These are phyloP conservation scores for Mylabris sibirica DNA, from an alignment of 2,888 invertebrate genomes.

Conservation along the genomic window DNA sequence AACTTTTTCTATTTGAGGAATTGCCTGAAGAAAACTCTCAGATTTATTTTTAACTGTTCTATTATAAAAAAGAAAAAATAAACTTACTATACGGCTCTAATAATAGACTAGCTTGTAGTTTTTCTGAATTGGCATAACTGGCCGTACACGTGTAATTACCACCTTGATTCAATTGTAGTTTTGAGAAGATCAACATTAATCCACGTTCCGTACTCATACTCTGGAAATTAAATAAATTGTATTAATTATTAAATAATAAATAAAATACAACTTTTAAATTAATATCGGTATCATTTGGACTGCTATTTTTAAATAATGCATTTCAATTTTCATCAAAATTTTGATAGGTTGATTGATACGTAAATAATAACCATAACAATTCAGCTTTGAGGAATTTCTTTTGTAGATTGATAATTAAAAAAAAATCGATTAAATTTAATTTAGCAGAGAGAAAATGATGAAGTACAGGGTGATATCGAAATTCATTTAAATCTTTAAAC, in stretches of 20 bases:
- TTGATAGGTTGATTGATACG: no score
- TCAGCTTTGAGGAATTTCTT: no score
- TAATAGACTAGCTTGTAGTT: conserved; percentile 71
- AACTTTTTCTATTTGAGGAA: neutral
- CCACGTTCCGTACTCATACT: conserved; percentile 62
- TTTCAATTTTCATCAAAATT: no score
- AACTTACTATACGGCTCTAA: conserved; percentile 77
- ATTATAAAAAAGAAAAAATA: neutral
- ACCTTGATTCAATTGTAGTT: conserved; percentile 77
- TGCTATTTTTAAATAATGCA: neutral
- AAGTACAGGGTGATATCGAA: no score
- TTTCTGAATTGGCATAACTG: conserved; percentile 76
- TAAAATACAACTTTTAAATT: no score
- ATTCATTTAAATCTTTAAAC: no score
- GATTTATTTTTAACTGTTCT: neutral
- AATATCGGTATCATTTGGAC: no score
- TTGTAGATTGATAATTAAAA: no score
- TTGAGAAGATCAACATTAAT: conserved; percentile 77
- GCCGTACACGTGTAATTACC: conserved; percentile 85
- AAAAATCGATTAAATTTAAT: no score
- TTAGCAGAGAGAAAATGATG: no score
- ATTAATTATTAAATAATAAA: no score
- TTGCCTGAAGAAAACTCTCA: neutral
- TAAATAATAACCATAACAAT: no score
- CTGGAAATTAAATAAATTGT: conserved; percentile 25